Conservation (phyloP, 2,888 invertebrate species). For the Rhaphigaster nebulosa region DNA sequence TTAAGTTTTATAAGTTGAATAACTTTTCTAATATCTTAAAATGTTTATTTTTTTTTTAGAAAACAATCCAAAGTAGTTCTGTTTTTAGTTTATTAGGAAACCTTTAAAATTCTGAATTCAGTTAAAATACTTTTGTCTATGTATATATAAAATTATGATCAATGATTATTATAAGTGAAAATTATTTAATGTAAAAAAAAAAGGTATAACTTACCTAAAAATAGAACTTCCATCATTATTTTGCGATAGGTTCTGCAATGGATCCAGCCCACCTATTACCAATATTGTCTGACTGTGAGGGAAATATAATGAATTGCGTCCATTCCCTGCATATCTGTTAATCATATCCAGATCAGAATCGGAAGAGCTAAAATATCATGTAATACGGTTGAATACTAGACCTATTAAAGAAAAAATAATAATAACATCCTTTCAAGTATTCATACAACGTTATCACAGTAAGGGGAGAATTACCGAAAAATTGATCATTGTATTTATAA, state of each 20-base stretch:
- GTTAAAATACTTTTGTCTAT: neutral
- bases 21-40: too few species aligned
- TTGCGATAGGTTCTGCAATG: slow-evolving; percentile 41
- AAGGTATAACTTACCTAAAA: slow-evolving; percentile 51
- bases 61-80: too few species aligned
- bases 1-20: too few species aligned
- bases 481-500: too few species aligned
- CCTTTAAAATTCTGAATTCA: neutral
- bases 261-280: slow-evolving; percentile 61
- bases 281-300: slow-evolving; percentile 49
- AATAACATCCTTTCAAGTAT: neutral
- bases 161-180: neutral
- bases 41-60: too few species aligned
- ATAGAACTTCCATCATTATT: slow-evolving; percentile 50
- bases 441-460: neutral
- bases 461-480: neutral
- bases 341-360: slow-evolving; percentile 14
- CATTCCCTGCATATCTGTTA: neutral
- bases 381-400: slow-evolving; percentile 9
- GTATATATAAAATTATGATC: neutral
- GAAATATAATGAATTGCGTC: slow-evolving; percentile 12
- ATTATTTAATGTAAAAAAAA: neutral
- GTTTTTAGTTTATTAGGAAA: neutral
- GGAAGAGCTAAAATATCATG: slow-evolving; percentile 36
- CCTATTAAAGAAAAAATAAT: slow-evolving; percentile 29